Conservation (phyloP, 2,113 vertebrate genomes). For the Rhipidura dahli region DNA sequence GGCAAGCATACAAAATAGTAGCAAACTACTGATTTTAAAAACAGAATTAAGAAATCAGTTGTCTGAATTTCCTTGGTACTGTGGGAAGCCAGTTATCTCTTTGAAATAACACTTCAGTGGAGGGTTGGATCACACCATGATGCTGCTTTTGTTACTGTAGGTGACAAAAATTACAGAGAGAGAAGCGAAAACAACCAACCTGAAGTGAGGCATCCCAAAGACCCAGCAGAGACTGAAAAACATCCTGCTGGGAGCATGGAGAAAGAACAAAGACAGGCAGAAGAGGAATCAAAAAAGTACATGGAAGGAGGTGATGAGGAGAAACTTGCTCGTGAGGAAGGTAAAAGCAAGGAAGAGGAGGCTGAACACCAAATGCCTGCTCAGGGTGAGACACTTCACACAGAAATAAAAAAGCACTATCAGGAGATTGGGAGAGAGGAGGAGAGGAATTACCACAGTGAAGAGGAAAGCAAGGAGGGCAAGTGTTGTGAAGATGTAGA, state of each 20-base stretch:
- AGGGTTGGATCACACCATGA: not conserved
- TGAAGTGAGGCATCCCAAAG: slow-evolving; percentile 62
- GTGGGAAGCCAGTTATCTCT: not conserved
- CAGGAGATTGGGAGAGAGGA: slow-evolving; percentile 11
- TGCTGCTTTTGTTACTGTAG: slow-evolving; percentile 63
- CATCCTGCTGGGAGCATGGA: slow-evolving; percentile 23
- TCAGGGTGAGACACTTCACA: not conserved
- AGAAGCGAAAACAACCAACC: slow-evolving; percentile 51
- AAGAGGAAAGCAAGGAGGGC: slow-evolving; percentile 42
- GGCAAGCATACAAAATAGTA: not conserved
- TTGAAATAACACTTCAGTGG: not conserved
- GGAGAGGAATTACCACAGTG: not conserved
- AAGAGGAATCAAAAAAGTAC: slow-evolving; percentile 56
- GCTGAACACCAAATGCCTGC: not conserved
- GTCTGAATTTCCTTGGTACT: not conserved
- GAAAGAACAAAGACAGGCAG: slow-evolving; percentile 42
- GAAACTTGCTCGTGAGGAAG: slow-evolving; percentile 42
- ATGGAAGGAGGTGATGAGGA: slow-evolving; percentile 59
- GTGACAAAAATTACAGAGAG: slow-evolving; percentile 69
- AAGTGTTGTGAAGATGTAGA: not conserved
- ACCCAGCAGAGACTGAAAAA: slow-evolving; percentile 53
- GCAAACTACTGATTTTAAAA: not conserved
- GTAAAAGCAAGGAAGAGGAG: slow-evolving; percentile 40
- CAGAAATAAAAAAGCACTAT: slow-evolving; percentile 13
- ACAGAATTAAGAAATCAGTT: not conserved